Evolutionary conservation across 2,888 invertebrate species (phyloP), one percentile per base, ranked within the genome.

Genomic region (Thyatira batis): DNA sequence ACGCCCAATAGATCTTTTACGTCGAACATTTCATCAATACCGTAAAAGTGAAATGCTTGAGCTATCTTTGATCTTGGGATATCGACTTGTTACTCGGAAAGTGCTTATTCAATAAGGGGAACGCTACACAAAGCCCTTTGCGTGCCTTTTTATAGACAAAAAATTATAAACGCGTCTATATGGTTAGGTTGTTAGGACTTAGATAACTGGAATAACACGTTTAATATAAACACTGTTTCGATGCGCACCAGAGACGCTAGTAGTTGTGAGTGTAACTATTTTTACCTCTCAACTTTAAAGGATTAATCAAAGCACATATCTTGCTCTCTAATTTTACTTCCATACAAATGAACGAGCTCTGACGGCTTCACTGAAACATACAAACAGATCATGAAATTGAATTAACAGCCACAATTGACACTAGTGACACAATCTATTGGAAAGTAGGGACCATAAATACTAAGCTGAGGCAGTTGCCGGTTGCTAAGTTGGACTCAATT

Each of bases 51-150:
- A 75, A 76, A 65, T 60, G 60, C 56, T 54, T 33, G 51, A 60
- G 59, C 69, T 71, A 80, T 80, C 82, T 85, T 86, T 87, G 85
- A 87, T 87, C 84, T 83, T 63, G 55, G 51, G 57, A 61, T 57
- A 51, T 57, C 52, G 49, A 48, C 54, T 61, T 67, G 61, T 65
- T 64, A 39, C 63, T 59, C 61, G 55, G 56, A 49, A 67, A 63
- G 62, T 61, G 61, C 56, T 53, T 76, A 73, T 70, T 78, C 78
- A 80, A 74, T 67, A 63, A 64, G 65, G 59, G 58, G 57, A 51
- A 57, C 50, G 55, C 39, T 39, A 17, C 13, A 39, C 17, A 39
- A 8, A 1, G 17, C 17, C 39, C 17, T 33, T 33, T 5, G 33
- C 13, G 5, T 33, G 13, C 33, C 33, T 39, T 39, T 17, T 39